These are phyloP conservation scores for Cebus imitator DNA, from an alignment of 2,113 vertebrate species.

Conservation along the genomic window DNA sequence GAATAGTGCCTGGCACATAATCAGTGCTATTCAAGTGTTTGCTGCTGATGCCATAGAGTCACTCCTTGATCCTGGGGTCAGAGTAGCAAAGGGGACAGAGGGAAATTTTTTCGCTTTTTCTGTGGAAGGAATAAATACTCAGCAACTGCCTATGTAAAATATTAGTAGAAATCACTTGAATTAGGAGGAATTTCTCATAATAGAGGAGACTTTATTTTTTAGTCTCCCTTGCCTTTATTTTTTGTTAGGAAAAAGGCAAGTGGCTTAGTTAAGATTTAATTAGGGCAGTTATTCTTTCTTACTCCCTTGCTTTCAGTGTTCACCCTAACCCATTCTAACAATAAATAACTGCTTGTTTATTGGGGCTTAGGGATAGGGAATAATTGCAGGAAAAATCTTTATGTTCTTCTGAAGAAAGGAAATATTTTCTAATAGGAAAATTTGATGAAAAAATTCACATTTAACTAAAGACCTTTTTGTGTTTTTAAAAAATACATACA, in stretches of 20 bases:
- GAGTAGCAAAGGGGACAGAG: neutral
- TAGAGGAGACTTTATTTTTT: slow-evolving; percentile 19
- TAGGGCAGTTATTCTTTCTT: slow-evolving; percentile 48
- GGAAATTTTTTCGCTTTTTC: neutral
- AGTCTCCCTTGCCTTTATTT: neutral
- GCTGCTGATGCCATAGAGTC: neutral
- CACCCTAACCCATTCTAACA: slow-evolving; percentile 27
- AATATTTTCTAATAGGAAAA: slow-evolving; percentile 42
- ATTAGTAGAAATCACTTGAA: neutral
- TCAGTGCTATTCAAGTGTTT: neutral
- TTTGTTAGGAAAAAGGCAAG: slow-evolving; percentile 14
- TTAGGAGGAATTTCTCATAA: neutral
- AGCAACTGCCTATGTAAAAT: neutral
- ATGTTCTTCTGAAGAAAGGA: neutral
- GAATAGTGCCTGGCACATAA: neutral
- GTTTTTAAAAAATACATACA: neutral
- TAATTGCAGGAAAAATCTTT: slow-evolving; percentile 19
- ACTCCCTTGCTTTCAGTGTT: slow-evolving; percentile 40
- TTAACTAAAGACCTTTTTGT: slow-evolving; percentile 47
- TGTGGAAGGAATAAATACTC: neutral
- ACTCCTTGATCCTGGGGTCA: neutral
- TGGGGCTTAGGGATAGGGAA: slow-evolving; percentile 1
- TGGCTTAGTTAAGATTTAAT: slow-evolving; percentile 52
- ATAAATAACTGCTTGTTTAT: slow-evolving; percentile 47
- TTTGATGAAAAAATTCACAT: slow-evolving; percentile 28